These are phyloP conservation scores for Bombus soroeensis DNA, from an alignment of 1,140 invertebrate genomes.

Conservation along the genomic window DNA sequence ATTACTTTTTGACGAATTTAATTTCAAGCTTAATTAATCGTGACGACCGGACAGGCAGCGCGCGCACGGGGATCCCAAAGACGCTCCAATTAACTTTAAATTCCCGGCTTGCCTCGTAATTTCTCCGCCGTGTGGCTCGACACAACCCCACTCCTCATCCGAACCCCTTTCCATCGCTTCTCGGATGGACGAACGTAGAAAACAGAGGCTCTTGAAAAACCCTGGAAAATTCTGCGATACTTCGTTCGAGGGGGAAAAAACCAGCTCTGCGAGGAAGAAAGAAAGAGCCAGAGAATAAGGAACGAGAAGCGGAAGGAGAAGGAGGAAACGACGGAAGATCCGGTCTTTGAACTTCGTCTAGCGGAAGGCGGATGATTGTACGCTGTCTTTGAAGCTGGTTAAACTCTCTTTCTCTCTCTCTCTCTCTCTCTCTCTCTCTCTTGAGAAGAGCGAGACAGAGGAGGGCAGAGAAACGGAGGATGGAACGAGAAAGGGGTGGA, in stretches of 20 bases:
- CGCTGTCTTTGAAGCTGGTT: slow-evolving; percentile 67
- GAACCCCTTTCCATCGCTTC: too few relatives aligned
- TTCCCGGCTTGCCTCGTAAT: neutral
- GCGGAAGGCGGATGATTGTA: slow-evolving; percentile 63
- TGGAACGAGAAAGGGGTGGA: slow-evolving; percentile 15
- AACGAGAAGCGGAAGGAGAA: neutral
- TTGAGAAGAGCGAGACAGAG: slow-evolving; percentile 57
- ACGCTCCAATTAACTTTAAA: slow-evolving; percentile 37
- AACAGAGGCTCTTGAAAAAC: slow-evolving; percentile 17
- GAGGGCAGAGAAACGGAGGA: neutral
- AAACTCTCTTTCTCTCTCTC: slow-evolving; percentile 49
- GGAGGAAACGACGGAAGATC: slow-evolving; percentile 48
- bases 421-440: slow-evolving; percentile 55
- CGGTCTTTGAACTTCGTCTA: slow-evolving; percentile 62
- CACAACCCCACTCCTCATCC: neutral
- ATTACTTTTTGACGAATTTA: slow-evolving; percentile 41
- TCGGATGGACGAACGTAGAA: neutral
- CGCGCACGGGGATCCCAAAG: neutral
- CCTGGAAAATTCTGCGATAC: slow-evolving; percentile 5
- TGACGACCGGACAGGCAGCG: neutral
- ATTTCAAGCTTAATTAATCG: slow-evolving; percentile 45
- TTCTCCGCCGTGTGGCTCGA: neutral
- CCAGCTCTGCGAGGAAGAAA: neutral
- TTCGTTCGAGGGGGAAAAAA: slow-evolving; percentile 1
- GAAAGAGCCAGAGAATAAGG: neutral